A percentile compares a stretch with the other conserved stretches of the same genome.
These are phyloP conservation scores for Otolemur garnettii DNA, from an alignment of 2,113 vertebrate species.

Conservation along the genomic window DNA sequence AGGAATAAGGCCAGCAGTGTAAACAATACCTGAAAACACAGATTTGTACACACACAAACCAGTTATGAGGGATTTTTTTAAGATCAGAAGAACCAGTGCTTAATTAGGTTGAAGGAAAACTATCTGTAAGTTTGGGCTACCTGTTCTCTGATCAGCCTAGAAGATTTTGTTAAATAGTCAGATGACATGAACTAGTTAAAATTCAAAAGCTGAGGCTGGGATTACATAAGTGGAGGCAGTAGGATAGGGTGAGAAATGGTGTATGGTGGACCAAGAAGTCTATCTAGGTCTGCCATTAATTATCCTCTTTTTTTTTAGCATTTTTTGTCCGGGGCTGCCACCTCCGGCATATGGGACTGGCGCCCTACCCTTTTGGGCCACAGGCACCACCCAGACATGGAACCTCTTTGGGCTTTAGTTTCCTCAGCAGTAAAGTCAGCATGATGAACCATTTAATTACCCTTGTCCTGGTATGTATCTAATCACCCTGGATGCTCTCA, in stretches of 20 bases:
- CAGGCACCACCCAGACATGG: not conserved
- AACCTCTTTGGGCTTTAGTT: not conserved
- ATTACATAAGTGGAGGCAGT: not conserved
- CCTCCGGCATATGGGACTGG: too few species aligned
- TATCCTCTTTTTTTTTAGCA: too few species aligned
- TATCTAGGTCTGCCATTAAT: not conserved
- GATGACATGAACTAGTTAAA: constrained; percentile 21
- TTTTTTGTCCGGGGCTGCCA: too few species aligned
- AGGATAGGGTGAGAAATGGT: not conserved
- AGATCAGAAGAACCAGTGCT: constrained; percentile 9
- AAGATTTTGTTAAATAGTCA: constrained; percentile 8
- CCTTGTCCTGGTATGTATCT: not conserved
- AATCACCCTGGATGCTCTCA: constrained; percentile 2
- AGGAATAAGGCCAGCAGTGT: constrained; percentile 14
- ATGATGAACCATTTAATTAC: not conserved
- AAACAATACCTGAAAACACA: constrained; percentile 14
- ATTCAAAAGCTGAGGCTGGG: not conserved
- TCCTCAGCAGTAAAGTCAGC: not conserved
- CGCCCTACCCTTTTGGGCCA: too few species aligned
- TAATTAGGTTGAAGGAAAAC: constrained; percentile 52
- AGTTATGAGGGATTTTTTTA: not conserved
- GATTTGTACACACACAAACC: not conserved
- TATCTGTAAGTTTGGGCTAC: not conserved
- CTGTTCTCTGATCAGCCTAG: not conserved
- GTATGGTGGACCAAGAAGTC: not conserved